Conservation (phyloP, 2,888 invertebrate genomes). For the Asteroscopus sphinx region DNA sequence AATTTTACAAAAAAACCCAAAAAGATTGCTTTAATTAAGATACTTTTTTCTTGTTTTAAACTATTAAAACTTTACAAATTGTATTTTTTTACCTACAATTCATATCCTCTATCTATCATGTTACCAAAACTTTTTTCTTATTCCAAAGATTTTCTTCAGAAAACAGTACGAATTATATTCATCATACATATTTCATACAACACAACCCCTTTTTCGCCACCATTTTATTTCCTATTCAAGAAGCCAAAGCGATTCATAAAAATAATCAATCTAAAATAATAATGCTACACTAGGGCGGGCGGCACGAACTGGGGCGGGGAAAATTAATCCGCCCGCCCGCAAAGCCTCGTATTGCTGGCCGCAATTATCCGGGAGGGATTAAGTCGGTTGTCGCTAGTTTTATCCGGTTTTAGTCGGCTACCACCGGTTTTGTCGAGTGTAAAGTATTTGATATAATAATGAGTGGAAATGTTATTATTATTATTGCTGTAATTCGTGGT, state of each 20-base stretch:
- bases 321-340: constrained; percentile 73
- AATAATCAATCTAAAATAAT: constrained; percentile 52
- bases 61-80: too few relatives aligned
- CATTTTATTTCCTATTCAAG: constrained; percentile 7
- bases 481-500: background rate
- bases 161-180: background rate
- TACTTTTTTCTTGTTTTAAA: too few relatives aligned
- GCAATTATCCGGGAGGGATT: constrained; percentile 78
- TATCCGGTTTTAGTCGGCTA: constrained; percentile 55
- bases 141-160: background rate
- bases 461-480: constrained; percentile 19
- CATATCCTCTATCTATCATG: too few relatives aligned
- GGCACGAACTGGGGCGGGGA: constrained; percentile 66
- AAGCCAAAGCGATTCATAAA: constrained; percentile 28
- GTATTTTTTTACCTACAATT: too few relatives aligned
- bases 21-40: too few relatives aligned
- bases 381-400: constrained; percentile 60
- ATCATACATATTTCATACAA: background rate
- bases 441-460: constrained; percentile 45
- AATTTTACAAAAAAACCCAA: too few relatives aligned
- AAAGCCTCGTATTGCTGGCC: constrained; percentile 72
- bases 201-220: background rate
- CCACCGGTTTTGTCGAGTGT: constrained; percentile 43
- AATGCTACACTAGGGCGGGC: constrained; percentile 57
- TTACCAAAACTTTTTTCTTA: too few relatives aligned